phyloP scores from a whole-genome alignment of 2,113 vertebrate genomes.

The Heteronetta atricapilla region DNA sequence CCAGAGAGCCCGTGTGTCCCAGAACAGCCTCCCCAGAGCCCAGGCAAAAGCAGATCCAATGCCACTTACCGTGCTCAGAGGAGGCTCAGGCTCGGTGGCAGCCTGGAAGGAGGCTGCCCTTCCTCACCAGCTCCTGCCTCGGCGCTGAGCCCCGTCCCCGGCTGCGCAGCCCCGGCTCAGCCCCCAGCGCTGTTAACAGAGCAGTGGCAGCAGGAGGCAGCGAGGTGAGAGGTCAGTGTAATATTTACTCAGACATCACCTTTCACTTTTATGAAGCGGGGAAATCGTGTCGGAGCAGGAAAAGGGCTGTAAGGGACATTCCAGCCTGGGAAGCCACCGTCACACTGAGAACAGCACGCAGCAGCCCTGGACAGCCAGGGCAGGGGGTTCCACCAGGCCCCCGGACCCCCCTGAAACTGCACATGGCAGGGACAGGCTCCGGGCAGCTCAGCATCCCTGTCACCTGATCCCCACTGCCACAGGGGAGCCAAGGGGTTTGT shows the following conservation, averaged over 20 bases:
- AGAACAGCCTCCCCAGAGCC: not conserved
- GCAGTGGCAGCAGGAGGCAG: not conserved
- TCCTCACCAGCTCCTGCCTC: not conserved
- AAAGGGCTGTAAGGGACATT: constrained; percentile 14
- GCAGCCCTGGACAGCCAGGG: accelerated
- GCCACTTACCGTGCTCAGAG: accelerated
- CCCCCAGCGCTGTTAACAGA: not conserved
- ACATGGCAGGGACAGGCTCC: accelerated
- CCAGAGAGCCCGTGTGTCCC: accelerated
- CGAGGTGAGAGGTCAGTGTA: constrained; percentile 74
- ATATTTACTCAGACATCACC: constrained; percentile 76
- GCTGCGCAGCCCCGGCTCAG: accelerated
- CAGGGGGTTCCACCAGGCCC: accelerated
- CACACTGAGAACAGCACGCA: not conserved
- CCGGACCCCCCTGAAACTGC: accelerated
- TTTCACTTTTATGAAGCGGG: constrained; percentile 73
- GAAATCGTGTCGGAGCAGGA: constrained; percentile 57
- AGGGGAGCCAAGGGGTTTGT: not conserved
- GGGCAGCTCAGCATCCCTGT: not conserved
- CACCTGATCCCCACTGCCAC: not conserved
- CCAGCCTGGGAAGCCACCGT: not conserved
- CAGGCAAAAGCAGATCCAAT: not conserved
- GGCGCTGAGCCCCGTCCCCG: not conserved
- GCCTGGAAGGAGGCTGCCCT: not conserved
- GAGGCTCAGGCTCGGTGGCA: not conserved